These are phyloP conservation scores for Pangasius djambal DNA, from an alignment of 2,797 vertebrate genomes.

Conservation along the genomic window DNA sequence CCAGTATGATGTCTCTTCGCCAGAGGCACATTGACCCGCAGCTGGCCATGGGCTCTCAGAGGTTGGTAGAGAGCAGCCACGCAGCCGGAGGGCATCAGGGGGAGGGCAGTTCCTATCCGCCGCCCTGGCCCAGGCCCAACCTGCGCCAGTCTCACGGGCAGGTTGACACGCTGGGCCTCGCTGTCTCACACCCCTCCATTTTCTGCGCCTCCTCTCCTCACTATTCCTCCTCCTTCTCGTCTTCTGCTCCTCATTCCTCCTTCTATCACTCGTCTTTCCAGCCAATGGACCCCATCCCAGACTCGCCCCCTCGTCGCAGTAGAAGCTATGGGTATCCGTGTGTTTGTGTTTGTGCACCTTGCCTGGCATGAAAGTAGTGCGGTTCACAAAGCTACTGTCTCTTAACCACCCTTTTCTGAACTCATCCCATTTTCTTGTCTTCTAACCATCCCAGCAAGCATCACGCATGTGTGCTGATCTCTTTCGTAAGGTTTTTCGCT, in stretches of 20 bases:
- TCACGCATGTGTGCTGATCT: neutral
- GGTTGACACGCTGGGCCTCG: slow-evolving; percentile 73
- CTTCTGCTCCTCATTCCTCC: slow-evolving; percentile 77
- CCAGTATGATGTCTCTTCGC: slow-evolving; percentile 90
- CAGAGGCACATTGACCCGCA: slow-evolving; percentile 92
- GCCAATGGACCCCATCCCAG: slow-evolving; percentile 91
- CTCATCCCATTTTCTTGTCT: neutral
- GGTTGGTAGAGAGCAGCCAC: slow-evolving; percentile 94
- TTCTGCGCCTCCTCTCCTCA: slow-evolving; percentile 66
- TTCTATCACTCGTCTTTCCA: slow-evolving; percentile 89
- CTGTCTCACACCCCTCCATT: slow-evolving; percentile 74
- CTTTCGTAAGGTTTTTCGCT: neutral
- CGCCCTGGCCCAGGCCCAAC: slow-evolving; percentile 75
- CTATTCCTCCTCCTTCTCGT: slow-evolving; percentile 54
- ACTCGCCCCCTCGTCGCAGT: slow-evolving; percentile 78
- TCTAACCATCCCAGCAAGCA: neutral
- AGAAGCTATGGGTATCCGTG: slow-evolving; percentile 86
- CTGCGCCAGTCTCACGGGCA: slow-evolving; percentile 85
- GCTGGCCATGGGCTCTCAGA: slow-evolving; percentile 92
- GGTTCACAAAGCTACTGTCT: neutral
- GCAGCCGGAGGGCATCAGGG: slow-evolving; percentile 74
- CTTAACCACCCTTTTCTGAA: no score
- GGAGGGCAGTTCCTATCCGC: slow-evolving; percentile 71
- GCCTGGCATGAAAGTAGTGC: slow-evolving; percentile 66
- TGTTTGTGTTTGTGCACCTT: slow-evolving; percentile 55